Base-by-base conservation (phyloP, 2,888 invertebrate genomes). In the Amiota minor region DNA sequence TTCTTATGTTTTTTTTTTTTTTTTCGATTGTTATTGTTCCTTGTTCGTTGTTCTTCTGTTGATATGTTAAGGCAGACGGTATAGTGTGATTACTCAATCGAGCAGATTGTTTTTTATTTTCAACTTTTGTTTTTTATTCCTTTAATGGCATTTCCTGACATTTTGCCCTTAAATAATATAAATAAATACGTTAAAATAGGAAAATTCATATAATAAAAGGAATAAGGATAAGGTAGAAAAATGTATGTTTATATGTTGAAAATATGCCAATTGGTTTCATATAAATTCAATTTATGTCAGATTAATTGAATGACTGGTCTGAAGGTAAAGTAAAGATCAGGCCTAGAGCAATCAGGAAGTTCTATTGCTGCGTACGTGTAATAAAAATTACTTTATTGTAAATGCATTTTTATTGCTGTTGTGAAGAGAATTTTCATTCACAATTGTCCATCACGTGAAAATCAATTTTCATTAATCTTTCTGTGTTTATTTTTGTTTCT, bases 211-310 rank as follows among this genome's bases (percentile, higher is more conserved):
- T n/a, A 53, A 53, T 16, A 16, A 53, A 53, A 53, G n/a, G 6
- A 59, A 10, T 18, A 59, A 16, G 11, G 20, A 59, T 20, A 35
- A 35, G 35, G 35, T 35, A 35, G 6, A 75, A 75, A 84, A 82
- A 83, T 84, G 83, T 83, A 84, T 85, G 75, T 80, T 81, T 81
- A 80, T 81, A 80, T 81, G 81, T 81, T 81, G 35, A 81, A 80
- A 80, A 81, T 81, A 80, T 81, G 80, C 79, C 80, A 78, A 81
- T 80, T 80, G 80, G 80, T 81, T 80, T 68, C 74, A 72, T 55
- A 75, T 80, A 80, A 73, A 65, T 72, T 59, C 23, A 68, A 67
- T 68, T 49, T 68, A 20, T 16, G 46, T 68, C 35, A 3, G 20
- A 61, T 23, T 73, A 73, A 78, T 80, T 83, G 78, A 78, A 78